Conservation (phyloP, 2,888 invertebrate species). For the Drosophila fungiperda region DNA sequence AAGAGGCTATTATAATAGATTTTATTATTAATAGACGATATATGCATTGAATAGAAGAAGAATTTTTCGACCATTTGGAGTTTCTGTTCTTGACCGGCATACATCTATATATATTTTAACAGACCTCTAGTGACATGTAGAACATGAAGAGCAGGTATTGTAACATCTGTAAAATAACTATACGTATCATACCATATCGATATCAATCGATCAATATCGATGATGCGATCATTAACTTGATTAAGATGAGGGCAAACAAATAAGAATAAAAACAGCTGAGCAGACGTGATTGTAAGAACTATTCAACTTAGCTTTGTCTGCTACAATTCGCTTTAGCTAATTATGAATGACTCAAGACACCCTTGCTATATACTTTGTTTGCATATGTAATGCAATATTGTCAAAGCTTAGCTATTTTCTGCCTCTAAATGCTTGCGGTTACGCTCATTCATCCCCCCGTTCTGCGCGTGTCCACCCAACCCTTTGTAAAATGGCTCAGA, state of each 20-base stretch:
- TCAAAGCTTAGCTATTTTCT: background rate
- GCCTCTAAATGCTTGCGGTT: constrained; percentile 16
- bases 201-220: background rate
- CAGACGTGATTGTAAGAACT: background rate
- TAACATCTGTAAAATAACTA: background rate
- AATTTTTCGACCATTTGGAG: background rate
- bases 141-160: background rate
- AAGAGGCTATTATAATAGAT: background rate
- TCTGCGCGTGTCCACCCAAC: background rate
- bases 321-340: background rate
- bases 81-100: background rate
- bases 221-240: background rate
- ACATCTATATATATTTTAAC: background rate
- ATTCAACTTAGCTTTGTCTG: background rate
- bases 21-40: background rate
- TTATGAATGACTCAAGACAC: background rate
- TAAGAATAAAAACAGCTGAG: background rate
- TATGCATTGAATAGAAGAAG: background rate
- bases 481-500: constrained; percentile 33
- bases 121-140: background rate
- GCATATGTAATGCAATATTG: background rate
- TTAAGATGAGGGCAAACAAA: background rate
- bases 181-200: background rate
- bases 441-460: background rate
- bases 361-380: background rate